Conservation (phyloP, 92 coral and sea anemone genomes). For the Porites lobata region DNA sequence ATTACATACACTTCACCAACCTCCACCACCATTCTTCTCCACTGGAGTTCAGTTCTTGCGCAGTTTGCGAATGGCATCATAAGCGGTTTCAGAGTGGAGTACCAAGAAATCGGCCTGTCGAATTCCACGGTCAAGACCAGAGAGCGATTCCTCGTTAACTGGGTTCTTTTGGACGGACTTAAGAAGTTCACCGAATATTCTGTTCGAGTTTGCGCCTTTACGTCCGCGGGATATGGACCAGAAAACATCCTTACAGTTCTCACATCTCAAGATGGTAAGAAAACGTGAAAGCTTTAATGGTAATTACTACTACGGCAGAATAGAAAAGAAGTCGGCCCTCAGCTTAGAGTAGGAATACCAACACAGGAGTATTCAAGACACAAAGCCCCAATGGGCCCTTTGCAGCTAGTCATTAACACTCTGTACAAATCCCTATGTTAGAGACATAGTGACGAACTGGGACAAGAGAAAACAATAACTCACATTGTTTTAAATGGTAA, state of each 20-base stretch:
- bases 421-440: too few species aligned
- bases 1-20: conserved; percentile 42
- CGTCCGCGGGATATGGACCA: conserved; percentile 68
- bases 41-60: conserved; percentile 66
- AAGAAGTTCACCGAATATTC: conserved; percentile 58
- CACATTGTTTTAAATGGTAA: too few species aligned
- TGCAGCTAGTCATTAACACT: too few species aligned
- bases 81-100: conserved; percentile 63
- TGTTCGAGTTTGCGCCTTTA: conserved; percentile 63
- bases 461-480: too few species aligned
- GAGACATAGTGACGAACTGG: too few species aligned
- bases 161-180: conserved; percentile 27
- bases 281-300: background rate
- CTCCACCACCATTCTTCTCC: conserved; percentile 62
- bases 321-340: too few species aligned
- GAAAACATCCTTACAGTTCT: conserved; percentile 5
- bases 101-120: conserved; percentile 6
- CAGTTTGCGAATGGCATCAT: conserved; percentile 53
- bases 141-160: background rate
- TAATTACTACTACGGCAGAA: too few species aligned
- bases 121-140: conserved; percentile 3
- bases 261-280: conserved; percentile 73
- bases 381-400: too few species aligned
- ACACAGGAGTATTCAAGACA: too few species aligned
- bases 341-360: too few species aligned